Base-by-base conservation (phyloP, 2,888 invertebrate genomes). In the Xanthostigma xanthostigma region DNA sequence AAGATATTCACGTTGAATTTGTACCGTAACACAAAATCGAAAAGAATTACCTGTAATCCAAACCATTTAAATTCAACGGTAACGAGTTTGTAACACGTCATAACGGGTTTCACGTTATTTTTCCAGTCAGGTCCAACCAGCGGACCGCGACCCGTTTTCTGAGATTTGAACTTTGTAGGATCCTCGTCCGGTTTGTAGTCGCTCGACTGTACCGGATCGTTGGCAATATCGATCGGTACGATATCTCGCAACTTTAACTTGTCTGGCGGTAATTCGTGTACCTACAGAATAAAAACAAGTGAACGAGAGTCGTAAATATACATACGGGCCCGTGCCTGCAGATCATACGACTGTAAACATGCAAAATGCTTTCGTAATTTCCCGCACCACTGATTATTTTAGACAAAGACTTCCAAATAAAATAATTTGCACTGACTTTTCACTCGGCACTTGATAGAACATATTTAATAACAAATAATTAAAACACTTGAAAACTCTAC, bases 31-130 rank as follows among this genome's bases (percentile, higher is more conserved):
- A n/a, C n/a, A n/a, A n/a, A n/a, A n/a, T n/a, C n/a, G n/a, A 17
- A 17, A 17, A 17, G 17, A 17, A 2, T 62, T 55, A 77, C 78
- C 74, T 86, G 86, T 52, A 98, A 75, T 49, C 96, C 97, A 63
- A 93, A 96, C 96, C 97, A 97, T 73, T 95, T 96, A 74, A 97
- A 97, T 73, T 96, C 92, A 53, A 89, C 86, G 36, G 93, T 92
- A 59, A 97, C 96, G 57, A 97, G 75, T 71, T 97, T 98, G 71
- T 97, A 98, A 67, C 93, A 93, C 46, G 94, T 95, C 97, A 97
- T 98, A 52, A 95, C 86, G 13, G 93, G 94, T 47, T 82, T 71
- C 42, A 80, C 77, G 39, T 75, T 76, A 49, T 78, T 75, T 69
- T 81, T 81, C 93, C 94, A 94, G 55, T 81, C 78, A 56, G 79